phyloP scores from a whole-genome alignment of 1,140 invertebrate genomes.

The Pachypsylla venusta region DNA sequence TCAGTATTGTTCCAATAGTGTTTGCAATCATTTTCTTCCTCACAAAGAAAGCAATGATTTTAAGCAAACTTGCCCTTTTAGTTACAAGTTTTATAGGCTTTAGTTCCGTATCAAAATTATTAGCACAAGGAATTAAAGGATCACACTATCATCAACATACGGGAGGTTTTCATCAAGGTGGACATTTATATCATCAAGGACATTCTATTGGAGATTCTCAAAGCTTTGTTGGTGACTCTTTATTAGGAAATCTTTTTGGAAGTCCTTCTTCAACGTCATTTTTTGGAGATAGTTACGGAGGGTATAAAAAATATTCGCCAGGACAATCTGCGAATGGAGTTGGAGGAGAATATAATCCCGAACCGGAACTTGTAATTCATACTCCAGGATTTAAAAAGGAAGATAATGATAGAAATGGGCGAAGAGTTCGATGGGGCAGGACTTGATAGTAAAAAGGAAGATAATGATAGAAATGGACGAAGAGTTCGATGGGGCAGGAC shows the following conservation, averaged over 20 bases:
- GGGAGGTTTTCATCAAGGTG: not conserved
- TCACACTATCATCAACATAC: not conserved
- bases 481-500: not conserved
- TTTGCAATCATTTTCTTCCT: conserved; percentile 18
- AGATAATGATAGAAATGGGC: not conserved
- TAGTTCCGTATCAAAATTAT: not conserved
- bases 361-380: not conserved
- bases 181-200: not conserved
- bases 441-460: not conserved
- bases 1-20: conserved; percentile 16
- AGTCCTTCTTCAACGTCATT: no score
- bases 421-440: not conserved
- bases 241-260: no score
- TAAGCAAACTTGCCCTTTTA: conserved; percentile 20
- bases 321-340: not conserved
- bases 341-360: not conserved
- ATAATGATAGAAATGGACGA: not conserved
- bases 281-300: not conserved
- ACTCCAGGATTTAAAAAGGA: conserved; percentile 4
- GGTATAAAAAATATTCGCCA: not conserved
- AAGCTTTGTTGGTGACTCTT: not conserved
- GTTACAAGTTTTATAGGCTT: conserved; percentile 15
- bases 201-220: not conserved
- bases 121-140: not conserved
- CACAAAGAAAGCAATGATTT: conserved; percentile 20